Conservation (phyloP, 2,113 vertebrate species). For the Ailurus styani region DNA sequence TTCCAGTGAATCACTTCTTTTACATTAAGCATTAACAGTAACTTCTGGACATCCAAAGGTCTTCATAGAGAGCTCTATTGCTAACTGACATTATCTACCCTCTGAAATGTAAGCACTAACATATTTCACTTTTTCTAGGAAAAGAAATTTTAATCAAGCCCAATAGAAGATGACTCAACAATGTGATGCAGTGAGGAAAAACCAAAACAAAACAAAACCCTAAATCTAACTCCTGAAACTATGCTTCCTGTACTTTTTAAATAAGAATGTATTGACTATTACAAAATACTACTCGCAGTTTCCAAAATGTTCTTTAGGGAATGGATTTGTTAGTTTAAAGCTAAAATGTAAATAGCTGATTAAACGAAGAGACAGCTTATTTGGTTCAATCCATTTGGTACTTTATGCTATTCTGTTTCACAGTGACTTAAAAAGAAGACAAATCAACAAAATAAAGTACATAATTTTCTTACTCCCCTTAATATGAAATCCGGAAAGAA, state of each 20-base stretch:
- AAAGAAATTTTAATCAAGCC: slow-evolving; percentile 32
- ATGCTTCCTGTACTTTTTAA: not conserved
- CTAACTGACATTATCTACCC: not conserved
- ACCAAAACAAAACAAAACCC: not conserved
- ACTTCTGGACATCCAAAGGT: slow-evolving; percentile 19
- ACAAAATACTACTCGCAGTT: not conserved
- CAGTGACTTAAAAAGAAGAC: not conserved
- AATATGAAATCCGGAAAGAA: not conserved
- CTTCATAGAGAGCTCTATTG: not conserved
- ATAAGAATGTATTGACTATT: not conserved
- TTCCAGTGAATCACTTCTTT: slow-evolving; percentile 30
- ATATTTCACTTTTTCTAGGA: slow-evolving; percentile 20
- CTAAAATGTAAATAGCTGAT: not conserved
- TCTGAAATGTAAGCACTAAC: not conserved
- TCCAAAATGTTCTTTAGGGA: not conserved
- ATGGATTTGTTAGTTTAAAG: not conserved
- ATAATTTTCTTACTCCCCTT: not conserved
- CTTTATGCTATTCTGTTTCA: not conserved
- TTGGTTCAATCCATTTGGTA: not conserved
- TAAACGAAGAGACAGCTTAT: not conserved
- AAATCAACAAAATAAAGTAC: not conserved
- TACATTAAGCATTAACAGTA: not conserved
- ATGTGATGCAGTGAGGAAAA: not conserved
- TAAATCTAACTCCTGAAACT: slow-evolving; percentile 7
- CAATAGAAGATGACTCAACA: slow-evolving; percentile 13